A percentile compares a stretch with the other conserved stretches of the same genome.
Evolutionary conservation across 2,113 vertebrate genomes (phyloP).

Genomic region (Etheostoma cragini): DNA sequence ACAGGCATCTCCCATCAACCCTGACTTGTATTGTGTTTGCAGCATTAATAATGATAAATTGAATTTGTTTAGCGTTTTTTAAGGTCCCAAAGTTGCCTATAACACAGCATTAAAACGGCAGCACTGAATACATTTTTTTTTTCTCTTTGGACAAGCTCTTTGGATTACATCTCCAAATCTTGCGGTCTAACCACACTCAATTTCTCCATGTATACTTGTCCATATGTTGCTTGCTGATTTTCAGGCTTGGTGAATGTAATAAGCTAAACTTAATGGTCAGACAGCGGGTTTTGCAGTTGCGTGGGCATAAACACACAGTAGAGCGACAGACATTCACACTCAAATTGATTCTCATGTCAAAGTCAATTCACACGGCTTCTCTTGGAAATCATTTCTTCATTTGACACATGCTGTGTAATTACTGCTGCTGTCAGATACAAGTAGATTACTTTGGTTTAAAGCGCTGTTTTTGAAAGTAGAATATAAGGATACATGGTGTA

Average conservation of each 20-base stretch:
- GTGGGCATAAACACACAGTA: conserved; percentile 40
- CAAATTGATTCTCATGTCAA: conserved; percentile 23
- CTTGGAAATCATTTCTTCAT: not conserved
- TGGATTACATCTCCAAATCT: conserved; percentile 10
- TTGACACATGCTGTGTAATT: not conserved
- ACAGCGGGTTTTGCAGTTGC: not conserved
- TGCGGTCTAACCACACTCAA: not conserved
- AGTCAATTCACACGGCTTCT: not conserved
- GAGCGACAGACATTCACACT: conserved; percentile 14
- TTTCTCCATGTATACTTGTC: conserved; percentile 5
- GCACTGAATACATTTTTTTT: conserved; percentile 62
- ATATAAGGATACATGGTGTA: not conserved
- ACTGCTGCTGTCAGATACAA: not conserved
- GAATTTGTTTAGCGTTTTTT: no score
- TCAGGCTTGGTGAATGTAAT: conserved; percentile 5
- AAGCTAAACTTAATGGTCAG: conserved; percentile 29
- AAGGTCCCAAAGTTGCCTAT: no score
- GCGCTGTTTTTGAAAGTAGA: not conserved
- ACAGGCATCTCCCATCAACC: conserved; percentile 31
- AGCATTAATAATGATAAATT: not conserved
- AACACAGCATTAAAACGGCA: conserved; percentile 14
- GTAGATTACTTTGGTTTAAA: conserved; percentile 3
- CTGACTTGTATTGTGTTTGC: conserved; percentile 7
- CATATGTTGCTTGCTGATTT: conserved; percentile 7
- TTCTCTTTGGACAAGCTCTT: conserved; percentile 4